Percentiles rank a stretch among this genome's conserved stretches.
phyloP scores from a whole-genome alignment of 2,113 vertebrate species.

The Notarius quadriscutis region DNA sequence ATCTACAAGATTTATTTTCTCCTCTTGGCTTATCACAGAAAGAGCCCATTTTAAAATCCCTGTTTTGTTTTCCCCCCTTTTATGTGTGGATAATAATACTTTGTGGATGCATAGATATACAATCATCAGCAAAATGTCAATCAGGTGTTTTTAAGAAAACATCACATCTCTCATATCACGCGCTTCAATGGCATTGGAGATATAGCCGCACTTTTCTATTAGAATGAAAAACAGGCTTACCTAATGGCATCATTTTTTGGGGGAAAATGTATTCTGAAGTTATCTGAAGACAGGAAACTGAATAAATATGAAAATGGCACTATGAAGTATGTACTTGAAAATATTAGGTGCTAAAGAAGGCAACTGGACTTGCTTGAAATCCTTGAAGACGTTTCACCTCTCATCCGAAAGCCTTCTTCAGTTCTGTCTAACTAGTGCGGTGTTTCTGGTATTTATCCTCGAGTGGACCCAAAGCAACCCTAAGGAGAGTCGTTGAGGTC shows the following conservation, averaged over 20 bases:
- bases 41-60: background rate
- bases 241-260: background rate
- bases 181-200: background rate
- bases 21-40: slow-evolving; percentile 10
- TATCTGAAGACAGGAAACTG: background rate
- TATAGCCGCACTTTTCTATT: background rate
- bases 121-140: background rate
- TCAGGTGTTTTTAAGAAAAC: background rate
- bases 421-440: too few relatives aligned
- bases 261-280: background rate
- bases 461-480: too few relatives aligned
- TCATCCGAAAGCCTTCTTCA: too few relatives aligned
- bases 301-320: background rate
- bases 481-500: too few relatives aligned
- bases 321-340: background rate
- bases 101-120: background rate
- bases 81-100: slow-evolving; percentile 11
- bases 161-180: background rate
- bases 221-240: background rate
- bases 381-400: too few relatives aligned
- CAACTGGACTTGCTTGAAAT: too few relatives aligned
- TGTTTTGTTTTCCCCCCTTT: background rate
- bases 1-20: background rate
- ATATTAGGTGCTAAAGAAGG: too few relatives aligned
- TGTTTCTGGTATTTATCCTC: too few relatives aligned